Evolutionary conservation across 2,888 invertebrate genomes (phyloP).

Genomic region (Scaptomyza caliginosa): DNA sequence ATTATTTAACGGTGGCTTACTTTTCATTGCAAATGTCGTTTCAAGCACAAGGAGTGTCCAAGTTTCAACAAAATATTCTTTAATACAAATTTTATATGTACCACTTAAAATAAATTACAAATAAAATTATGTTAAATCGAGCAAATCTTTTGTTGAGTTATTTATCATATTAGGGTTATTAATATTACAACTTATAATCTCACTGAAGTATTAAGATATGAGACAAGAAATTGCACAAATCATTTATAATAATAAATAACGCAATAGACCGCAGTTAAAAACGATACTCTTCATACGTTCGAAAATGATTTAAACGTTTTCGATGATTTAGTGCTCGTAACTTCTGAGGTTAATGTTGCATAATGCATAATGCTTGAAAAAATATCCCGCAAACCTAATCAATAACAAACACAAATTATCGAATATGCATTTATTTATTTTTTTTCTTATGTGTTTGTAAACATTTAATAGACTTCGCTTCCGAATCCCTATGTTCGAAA

Average conservation of each 20-base stretch:
- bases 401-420: neutral
- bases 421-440: neutral
- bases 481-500: constrained; percentile 78
- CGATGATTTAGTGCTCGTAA: neutral
- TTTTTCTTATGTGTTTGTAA: constrained; percentile 30
- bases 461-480: constrained; percentile 66
- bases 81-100: constrained; percentile 37
- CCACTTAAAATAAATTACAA: constrained; percentile 30
- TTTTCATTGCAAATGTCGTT: constrained; percentile 27
- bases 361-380: too few species aligned
- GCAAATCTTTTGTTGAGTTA: neutral
- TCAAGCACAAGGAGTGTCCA: constrained; percentile 11
- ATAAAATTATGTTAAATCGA: constrained; percentile 28
- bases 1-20: constrained; percentile 46
- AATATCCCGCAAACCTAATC: neutral
- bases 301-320: neutral
- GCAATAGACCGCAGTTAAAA: too few species aligned
- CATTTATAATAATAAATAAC: too few species aligned
- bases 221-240: neutral
- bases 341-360: neutral
- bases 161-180: neutral
- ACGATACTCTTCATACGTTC: too few species aligned
- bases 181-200: neutral
- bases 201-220: neutral
- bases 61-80: constrained; percentile 27